Percentiles rank a stretch among this genome's conserved stretches.
These are phyloP conservation scores for Triplophysa tibetana DNA, from an alignment of 2,113 vertebrate species.

Conservation along the genomic window DNA sequence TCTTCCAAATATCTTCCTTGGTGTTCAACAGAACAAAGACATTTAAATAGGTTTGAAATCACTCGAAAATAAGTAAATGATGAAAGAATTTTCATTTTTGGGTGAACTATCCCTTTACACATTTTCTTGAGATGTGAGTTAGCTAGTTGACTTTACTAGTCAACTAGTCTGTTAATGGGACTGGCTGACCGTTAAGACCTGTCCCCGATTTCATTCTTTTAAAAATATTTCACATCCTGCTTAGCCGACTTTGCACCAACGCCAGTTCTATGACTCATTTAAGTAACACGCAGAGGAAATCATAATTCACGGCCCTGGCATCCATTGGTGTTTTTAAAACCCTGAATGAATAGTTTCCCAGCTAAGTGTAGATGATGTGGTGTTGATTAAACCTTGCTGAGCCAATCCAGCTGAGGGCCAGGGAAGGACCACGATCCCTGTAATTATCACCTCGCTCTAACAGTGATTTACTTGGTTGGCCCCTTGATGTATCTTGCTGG, in stretches of 20 bases:
- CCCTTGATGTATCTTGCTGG: constrained; percentile 64
- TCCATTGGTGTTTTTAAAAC: constrained; percentile 51
- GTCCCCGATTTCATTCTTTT: background rate
- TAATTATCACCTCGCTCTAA: constrained; percentile 67
- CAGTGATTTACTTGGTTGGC: constrained; percentile 70
- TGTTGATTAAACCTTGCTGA: constrained; percentile 66
- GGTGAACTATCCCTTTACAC: background rate
- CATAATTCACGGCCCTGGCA: constrained; percentile 40
- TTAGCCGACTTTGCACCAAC: background rate
- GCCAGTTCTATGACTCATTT: constrained; percentile 21
- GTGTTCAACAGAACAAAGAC: too few relatives aligned
- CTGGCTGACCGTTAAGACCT: background rate
- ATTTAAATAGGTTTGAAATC: too few relatives aligned
- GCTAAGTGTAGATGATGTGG: constrained; percentile 67
- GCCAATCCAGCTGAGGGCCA: constrained; percentile 66
- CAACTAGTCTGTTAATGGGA: background rate
- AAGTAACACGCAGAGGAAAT: constrained; percentile 28
- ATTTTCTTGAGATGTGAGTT: background rate
- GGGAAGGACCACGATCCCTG: constrained; percentile 63
- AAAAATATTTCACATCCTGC: background rate
- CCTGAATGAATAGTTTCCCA: constrained; percentile 66
- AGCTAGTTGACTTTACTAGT: background rate
- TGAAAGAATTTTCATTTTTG: too few relatives aligned
- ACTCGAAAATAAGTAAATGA: too few relatives aligned
- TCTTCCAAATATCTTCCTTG: too few relatives aligned